phyloP scores from a whole-genome alignment of 2,797 vertebrate genomes.

The Pangasius krempfi region DNA sequence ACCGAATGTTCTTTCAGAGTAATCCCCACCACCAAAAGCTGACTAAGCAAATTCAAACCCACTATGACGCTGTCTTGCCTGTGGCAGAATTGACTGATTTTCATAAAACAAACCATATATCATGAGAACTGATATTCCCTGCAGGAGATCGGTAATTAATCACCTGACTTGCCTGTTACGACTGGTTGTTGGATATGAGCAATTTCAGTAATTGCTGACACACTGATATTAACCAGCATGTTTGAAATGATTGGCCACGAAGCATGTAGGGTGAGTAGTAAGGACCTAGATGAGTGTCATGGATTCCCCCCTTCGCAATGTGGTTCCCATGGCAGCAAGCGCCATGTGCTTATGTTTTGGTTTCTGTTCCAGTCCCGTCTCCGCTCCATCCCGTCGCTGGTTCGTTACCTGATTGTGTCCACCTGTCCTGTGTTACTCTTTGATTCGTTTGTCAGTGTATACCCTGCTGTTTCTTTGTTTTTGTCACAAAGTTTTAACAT shows the following conservation, averaged over 20 bases:
- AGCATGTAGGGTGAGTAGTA: background rate
- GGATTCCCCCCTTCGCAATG: background rate
- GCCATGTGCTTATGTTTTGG: background rate
- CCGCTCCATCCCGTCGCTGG: background rate
- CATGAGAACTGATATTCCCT: background rate
- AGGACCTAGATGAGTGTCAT: background rate
- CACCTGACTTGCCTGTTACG: background rate
- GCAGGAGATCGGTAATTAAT: background rate
- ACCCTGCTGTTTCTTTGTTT: background rate
- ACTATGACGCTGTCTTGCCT: background rate
- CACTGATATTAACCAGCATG: background rate
- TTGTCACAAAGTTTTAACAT: background rate
- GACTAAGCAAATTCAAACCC: slow-evolving; percentile 18
- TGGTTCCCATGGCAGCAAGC: background rate
- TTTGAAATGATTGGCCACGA: background rate
- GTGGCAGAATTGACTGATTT: slow-evolving; percentile 17
- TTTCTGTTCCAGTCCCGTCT: background rate
- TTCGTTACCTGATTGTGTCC: background rate
- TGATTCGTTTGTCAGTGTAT: background rate
- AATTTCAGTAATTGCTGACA: background rate
- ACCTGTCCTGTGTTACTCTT: background rate
- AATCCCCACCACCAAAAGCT: background rate
- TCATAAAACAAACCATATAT: slow-evolving; percentile 52
- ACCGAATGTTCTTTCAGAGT: background rate
- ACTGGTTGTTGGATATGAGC: background rate